Base-by-base conservation (phyloP, 2,888 invertebrate species). In the Neoascia interrupta region DNA sequence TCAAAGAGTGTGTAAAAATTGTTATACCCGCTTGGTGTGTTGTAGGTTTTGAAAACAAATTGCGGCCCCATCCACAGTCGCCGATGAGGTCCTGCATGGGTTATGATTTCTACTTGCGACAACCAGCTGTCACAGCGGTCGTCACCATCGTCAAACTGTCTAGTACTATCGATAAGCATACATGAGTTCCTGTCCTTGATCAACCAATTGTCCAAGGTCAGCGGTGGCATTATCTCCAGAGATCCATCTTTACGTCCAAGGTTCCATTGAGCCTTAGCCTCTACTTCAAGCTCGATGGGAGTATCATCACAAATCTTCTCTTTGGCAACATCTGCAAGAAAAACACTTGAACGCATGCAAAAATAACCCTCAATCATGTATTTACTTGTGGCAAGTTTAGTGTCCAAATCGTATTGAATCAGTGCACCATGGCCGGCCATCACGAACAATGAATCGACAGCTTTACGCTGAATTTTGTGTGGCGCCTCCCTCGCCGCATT, bases 51-150 rank as follows among this genome's bases (percentile, higher is more conserved):
- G 90, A 99, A 99, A 21, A 96, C 94, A 88, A 99, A 99, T 90
- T 99, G 99, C n/a, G 99, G 99, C 6, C 99, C 99, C 97, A 99
- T 98, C 99, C 99, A 99, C 18, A 99, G 91, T 16, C 97, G 91
- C 43, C 96, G 92, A 88, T 97, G 97, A 5, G 99, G 99, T 13
- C 98, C 98, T 3, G 96, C 95, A 89, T 99, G 98, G 3, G 98
- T 98, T 83, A 96, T 94, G 75, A 98, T 98, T 91, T 99, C 99
- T 60, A 99, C 98, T 90, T 98, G 97, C 61, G 97, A 95, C 82
- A 97, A 90, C 98, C 98, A 98, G 73, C 95, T 93, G 87, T 97
- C 97, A 86, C 95, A 94, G 64, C 91, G 91, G 83, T 91, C 91
- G 84, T 86, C 87, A 36, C 84, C 83, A 58, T 87, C 86, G 79